Evolutionary conservation across 2,113 vertebrate genomes (phyloP), one percentile per base, ranked within the genome.

Genomic region (Channa argus): DNA sequence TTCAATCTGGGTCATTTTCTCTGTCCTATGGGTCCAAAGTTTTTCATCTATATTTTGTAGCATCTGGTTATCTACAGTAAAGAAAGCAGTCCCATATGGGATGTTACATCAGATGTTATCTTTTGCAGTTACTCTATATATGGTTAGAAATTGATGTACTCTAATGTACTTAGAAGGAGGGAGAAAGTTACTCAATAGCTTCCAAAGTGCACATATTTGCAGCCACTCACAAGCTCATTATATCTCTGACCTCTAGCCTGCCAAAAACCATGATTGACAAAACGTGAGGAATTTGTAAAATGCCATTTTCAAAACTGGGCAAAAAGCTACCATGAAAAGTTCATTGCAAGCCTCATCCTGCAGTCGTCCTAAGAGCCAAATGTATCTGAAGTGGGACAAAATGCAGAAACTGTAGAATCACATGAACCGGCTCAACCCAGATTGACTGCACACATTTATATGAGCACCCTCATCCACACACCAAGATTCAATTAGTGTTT

Each of bases 241-340:
- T 43, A 70, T 66, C 67, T 70, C 67, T 71, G 56, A 80, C 79
- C 80, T 82, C 58, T 55, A 11, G 38, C n/a, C 52, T 15, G 50
- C 60, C 58, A n/a, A 41, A 74, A 9, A 59, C 71, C 71, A 68
- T 47, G 46, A 51, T 6, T 51, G 59, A 72, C 51, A 0, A 74
- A 76, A 51, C 79, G 67, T 59, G 50, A 55, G 8, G 46, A 75
- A 71, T 71, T 47, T 65, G 3, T 79, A 78, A 64, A 70, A 55
- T 44, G 24, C 0, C 2, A 37, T 14, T 75, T 56, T 43, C 9
- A 24, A 79, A 83, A 76, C 8, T 2, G 5, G 41, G 38, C 50
- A 53, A 58, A 75, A 64, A 44, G 39, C 39, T 51, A 44, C 51
- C 2, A 7, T 39, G 49, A 36, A 64, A 65, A 73, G 47, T 43